Evolutionary conservation across 1,140 invertebrate species (phyloP), one percentile per base, ranked within the genome.

Genomic region (Solen grandis): DNA sequence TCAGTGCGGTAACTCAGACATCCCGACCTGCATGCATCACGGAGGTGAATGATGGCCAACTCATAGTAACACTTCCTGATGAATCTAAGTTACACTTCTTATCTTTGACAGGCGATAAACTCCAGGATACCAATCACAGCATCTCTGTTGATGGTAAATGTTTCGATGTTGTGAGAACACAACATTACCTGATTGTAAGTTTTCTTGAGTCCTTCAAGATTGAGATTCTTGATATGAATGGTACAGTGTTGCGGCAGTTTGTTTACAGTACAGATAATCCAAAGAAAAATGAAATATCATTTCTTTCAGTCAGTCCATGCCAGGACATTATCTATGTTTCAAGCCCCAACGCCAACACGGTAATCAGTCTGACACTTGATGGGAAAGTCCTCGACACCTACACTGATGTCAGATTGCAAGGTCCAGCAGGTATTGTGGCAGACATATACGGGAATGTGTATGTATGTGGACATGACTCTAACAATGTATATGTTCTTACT

Each of bases 211-310:
- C 46, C 29, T n/a, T n/a, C n/a, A n/a, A n/a, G n/a, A n/a, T n/a
- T n/a, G n/a, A n/a, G n/a, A n/a, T n/a, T n/a, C n/a, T 16, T 3
- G 66, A 70, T 54, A 70, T 70, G 50, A n/a, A 35, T 2, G 66
- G 66, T 8, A 70, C 52, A 35, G 52, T 70, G 10, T 70, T 55
- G 27, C 29, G 27, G 55, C 22, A 19, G 14, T 52, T 70, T 19
- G 46, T 4, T 8, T 3, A 3, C 19, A 3, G 2, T 70, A 50
- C 27, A 8, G 2, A 33, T 10, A 35, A 3, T 5, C 5, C 27
- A 54, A 19, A 22, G 36, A 19, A 54, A 25, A 70, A n/a, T 2
- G 19, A 19, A 31, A 41, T 50, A 31, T 8, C 16, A 2, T 31
- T 35, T n/a, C 10, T 70, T 10, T 25, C 46, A 13, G n/a, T n/a